Evolutionary conservation across 2,113 vertebrate species (phyloP).

Genomic region (Heterocephalus glaber): DNA sequence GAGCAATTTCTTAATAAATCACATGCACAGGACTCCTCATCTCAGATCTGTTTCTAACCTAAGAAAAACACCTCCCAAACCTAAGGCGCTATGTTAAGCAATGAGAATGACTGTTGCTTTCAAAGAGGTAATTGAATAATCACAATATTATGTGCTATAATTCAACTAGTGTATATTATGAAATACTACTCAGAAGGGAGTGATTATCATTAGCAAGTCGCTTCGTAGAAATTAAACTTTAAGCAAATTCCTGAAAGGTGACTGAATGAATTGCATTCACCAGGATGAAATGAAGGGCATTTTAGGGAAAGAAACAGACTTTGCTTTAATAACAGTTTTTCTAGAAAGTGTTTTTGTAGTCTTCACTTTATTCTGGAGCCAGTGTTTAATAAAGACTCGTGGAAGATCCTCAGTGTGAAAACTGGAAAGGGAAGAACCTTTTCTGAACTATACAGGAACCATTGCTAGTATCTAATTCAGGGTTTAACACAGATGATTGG

Average conservation of each 20-base stretch:
- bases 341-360: constrained; percentile 11
- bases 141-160: constrained; percentile 1
- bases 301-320: constrained; percentile 31
- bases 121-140: constrained; percentile 14
- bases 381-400: not conserved
- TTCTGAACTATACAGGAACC: not conserved
- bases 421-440: not conserved
- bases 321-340: constrained; percentile 42
- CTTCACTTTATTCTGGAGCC: constrained; percentile 27
- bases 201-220: constrained; percentile 18
- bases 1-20: constrained; percentile 37
- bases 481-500: not conserved
- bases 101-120: not conserved
- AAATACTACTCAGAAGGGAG: constrained; percentile 32
- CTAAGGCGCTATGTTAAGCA: not conserved
- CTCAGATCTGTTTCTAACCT: constrained; percentile 42
- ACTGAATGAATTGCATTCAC: not conserved
- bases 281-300: constrained; percentile 26
- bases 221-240: constrained; percentile 33
- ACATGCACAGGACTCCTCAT: not conserved
- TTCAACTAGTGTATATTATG: not conserved
- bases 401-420: not conserved
- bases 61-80: constrained; percentile 14
- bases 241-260: constrained; percentile 51
- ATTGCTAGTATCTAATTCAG: not conserved